Percentiles rank a stretch among this genome's conserved stretches.
These are phyloP conservation scores for Chiloscyllium plagiosum DNA, from an alignment of 2,113 vertebrate genomes.

Conservation along the genomic window DNA sequence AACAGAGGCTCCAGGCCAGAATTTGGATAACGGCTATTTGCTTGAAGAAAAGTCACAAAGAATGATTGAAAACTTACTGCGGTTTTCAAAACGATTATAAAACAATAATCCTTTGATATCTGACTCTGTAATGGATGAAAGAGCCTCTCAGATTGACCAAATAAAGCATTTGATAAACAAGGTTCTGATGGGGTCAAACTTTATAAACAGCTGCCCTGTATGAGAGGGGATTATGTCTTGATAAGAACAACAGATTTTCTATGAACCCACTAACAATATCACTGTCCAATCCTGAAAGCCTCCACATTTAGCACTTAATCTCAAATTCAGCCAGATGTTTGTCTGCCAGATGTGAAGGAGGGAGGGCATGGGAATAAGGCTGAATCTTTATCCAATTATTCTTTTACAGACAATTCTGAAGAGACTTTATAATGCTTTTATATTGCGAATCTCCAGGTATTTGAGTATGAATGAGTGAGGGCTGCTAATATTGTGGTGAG, in stretches of 20 bases:
- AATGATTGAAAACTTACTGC: neutral
- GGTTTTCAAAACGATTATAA: neutral
- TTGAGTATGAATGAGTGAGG: neutral
- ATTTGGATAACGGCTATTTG: neutral
- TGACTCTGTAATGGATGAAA: neutral
- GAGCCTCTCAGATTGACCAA: neutral
- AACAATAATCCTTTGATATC: neutral
- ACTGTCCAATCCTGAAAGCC: neutral
- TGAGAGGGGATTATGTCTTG: neutral
- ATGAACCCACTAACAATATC: neutral
- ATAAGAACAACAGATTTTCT: neutral
- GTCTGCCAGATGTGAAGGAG: neutral
- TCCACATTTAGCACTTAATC: neutral
- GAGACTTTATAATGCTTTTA: neutral
- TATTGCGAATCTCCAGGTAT: neutral
- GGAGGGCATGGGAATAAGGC: neutral
- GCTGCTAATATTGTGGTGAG: no score
- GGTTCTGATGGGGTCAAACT: neutral
- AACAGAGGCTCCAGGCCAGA: neutral
- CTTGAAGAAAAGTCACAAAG: neutral
- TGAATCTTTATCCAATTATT: neutral
- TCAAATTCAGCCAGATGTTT: neutral
- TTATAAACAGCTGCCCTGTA: neutral
- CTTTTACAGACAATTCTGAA: neutral
- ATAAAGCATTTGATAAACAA: neutral